Percentiles rank a stretch among this genome's conserved stretches.
Evolutionary conservation across 2,797 vertebrate genomes (phyloP).

Genomic region (Galagoides demidoff): DNA sequence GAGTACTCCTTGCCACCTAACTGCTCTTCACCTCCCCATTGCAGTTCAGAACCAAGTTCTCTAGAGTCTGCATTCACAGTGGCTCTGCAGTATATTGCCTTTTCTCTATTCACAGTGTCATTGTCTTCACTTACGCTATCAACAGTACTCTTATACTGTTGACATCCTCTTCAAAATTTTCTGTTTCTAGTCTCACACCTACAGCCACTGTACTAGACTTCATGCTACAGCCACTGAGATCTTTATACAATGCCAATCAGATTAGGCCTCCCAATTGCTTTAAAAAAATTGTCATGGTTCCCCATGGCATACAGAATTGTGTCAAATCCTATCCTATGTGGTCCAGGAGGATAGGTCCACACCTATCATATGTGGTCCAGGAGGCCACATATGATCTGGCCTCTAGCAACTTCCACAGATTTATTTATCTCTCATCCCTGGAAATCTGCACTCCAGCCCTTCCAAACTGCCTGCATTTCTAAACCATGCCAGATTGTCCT

Average conservation of each 20-base stretch:
- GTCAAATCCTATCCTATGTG: not conserved
- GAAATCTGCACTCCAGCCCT: not conserved
- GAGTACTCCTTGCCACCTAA: not conserved
- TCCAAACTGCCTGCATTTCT: not conserved
- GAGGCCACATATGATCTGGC: not conserved
- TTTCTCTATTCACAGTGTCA: not conserved
- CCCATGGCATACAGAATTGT: not conserved
- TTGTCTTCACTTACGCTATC: not conserved
- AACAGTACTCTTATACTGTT: not conserved
- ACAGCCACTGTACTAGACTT: not conserved
- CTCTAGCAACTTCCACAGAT: not conserved
- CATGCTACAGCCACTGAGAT: not conserved
- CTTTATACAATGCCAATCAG: not conserved
- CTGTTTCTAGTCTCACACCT: not conserved
- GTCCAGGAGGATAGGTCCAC: not conserved
- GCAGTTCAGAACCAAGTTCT: not conserved
- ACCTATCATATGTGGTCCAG: no score
- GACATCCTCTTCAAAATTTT: not conserved
- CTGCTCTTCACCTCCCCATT: not conserved
- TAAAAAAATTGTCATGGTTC: not conserved
- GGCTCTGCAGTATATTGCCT: not conserved
- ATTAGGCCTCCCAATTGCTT: not conserved
- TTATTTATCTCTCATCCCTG: not conserved
- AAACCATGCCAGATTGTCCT: not conserved
- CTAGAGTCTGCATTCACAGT: not conserved